Evolutionary conservation across 2,113 vertebrate species (phyloP).

Genomic region (Peromyscus maniculatus): DNA sequence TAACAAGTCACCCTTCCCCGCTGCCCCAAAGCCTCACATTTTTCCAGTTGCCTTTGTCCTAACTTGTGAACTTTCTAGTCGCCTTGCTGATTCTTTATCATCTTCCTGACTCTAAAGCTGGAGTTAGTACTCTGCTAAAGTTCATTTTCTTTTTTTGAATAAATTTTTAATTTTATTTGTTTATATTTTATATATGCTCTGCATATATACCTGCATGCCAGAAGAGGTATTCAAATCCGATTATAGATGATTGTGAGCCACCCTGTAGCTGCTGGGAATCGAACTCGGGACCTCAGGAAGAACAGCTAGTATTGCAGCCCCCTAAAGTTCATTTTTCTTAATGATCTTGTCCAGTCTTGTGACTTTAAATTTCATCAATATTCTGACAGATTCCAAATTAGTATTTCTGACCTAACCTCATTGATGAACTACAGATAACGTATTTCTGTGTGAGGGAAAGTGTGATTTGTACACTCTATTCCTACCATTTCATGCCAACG

Average conservation of each 20-base stretch:
- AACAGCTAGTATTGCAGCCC: background rate
- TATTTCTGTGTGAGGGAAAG: background rate
- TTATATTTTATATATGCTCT: background rate
- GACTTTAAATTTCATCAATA: background rate
- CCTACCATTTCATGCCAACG: background rate
- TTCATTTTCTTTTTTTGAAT: background rate
- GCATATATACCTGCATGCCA: background rate
- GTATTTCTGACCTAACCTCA: background rate
- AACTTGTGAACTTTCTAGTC: background rate
- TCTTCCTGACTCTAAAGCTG: background rate
- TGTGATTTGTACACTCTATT: background rate
- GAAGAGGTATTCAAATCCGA: background rate
- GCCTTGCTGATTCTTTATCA: background rate
- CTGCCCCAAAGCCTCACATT: background rate
- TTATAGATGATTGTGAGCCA: background rate
- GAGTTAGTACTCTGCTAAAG: background rate
- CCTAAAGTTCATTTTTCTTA: background rate
- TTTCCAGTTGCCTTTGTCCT: background rate
- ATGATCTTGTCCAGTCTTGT: background rate
- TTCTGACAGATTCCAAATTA: constrained; percentile 28
- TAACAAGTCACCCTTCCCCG: background rate
- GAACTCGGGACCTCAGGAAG: background rate
- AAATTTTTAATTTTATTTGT: background rate
- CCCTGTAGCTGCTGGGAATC: background rate
- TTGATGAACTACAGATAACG: background rate